A percentile compares a stretch with the other conserved stretches of the same genome.
These are phyloP conservation scores for Tachypleus tridentatus DNA, from an alignment of 1,140 invertebrate species.

Conservation along the genomic window DNA sequence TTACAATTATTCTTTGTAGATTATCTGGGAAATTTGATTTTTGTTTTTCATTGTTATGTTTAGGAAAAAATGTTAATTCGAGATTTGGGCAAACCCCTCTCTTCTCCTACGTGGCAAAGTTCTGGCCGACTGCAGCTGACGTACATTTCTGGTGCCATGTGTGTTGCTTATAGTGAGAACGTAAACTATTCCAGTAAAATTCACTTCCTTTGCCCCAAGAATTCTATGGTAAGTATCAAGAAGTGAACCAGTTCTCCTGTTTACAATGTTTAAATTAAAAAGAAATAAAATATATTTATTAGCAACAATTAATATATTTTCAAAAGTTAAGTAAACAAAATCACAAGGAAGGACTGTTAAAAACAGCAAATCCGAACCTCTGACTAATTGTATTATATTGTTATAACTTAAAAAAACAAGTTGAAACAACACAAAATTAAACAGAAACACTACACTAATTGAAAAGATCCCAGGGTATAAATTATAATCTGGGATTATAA, in stretches of 20 bases:
- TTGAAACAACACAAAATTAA: too few species aligned
- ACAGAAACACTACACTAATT: too few species aligned
- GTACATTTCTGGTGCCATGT: constrained; percentile 27
- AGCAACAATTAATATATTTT: not conserved
- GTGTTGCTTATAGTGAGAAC: constrained; percentile 20
- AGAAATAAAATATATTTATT: not conserved
- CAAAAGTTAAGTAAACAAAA: not conserved
- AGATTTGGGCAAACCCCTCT: constrained; percentile 22
- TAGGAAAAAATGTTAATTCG: constrained; percentile 10
- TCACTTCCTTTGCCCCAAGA: constrained; percentile 28
- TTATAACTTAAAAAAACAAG: too few species aligned
- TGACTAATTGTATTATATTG: too few species aligned
- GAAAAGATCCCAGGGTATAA: too few species aligned
- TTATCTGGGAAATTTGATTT: too few species aligned
- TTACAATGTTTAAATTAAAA: too few species aligned
- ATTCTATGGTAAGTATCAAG: constrained; percentile 4
- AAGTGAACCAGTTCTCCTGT: not conserved
- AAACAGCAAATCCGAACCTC: not conserved
- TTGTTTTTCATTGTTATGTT: not conserved
- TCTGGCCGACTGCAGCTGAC: constrained; percentile 23
- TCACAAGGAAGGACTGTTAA: not conserved
- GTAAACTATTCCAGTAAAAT: constrained; percentile 28
- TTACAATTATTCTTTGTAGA: too few species aligned
- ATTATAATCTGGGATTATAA: too few species aligned
- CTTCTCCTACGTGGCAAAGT: constrained; percentile 15